Conservation (phyloP, 2,797 vertebrate species). For the Falco concolor region DNA sequence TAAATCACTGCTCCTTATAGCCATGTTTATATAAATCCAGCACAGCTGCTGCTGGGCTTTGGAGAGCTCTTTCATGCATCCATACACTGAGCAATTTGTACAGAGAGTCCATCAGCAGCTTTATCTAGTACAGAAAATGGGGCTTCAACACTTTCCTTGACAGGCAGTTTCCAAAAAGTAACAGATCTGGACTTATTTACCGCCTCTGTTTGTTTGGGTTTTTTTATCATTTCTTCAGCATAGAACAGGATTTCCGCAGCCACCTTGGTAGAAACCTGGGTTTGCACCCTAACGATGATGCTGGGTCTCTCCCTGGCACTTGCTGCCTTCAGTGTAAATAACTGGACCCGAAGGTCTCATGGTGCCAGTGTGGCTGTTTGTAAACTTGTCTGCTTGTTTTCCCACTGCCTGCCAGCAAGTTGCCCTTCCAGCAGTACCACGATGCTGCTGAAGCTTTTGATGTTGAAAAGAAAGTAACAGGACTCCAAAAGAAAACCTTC, state of each 20-base stretch:
- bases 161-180: neutral
- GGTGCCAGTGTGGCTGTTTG: neutral
- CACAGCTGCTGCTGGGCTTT: neutral
- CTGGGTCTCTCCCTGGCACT: neutral
- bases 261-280: neutral
- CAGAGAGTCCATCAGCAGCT: neutral
- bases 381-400: neutral
- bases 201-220: neutral
- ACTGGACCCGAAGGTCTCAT: neutral
- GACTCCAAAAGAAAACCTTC: neutral
- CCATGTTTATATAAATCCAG: neutral
- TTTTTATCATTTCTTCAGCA: neutral
- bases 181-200: neutral
- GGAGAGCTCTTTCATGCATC: neutral
- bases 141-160: neutral
- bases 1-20: neutral
- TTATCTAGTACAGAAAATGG: neutral
- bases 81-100: neutral
- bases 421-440: neutral
- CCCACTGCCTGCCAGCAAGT: neutral
- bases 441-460: neutral
- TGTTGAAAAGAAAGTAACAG: neutral
- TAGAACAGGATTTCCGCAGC: neutral
- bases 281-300: rapidly evolving
- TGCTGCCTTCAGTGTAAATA: neutral